Base-by-base conservation (phyloP, 2,888 invertebrate genomes). In the Caenorhabditis macrosperma region DNA sequence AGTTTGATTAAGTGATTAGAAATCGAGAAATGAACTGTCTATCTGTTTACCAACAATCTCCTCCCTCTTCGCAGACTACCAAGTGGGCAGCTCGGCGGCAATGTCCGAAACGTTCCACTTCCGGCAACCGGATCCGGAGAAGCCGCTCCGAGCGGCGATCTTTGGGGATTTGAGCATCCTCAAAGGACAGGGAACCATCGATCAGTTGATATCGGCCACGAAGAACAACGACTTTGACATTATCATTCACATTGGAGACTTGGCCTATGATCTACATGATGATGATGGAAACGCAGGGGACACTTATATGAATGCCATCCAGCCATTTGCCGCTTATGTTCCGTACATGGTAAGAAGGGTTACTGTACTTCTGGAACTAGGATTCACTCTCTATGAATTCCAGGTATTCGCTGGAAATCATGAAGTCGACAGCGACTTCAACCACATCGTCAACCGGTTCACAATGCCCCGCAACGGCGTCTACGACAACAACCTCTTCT, bases 161-260 rank as follows among this genome's bases (percentile, higher is more conserved):
- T 97, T 94, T 90, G 97, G 97, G 0, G 97, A 97, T 91, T 94
- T 97, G 94, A 97, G 97, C 35, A 95, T 95, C 91, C 94, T 94
- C 85, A 97, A 97, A 91, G 95, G 96, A 1, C 94, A 95, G 30
- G 44, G 41, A 86, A 95, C 96, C 0, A 92, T 97, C 67, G 93
- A 94, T 0, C 93, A 95, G 78, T 91, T 97, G 5, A 95, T 96
- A 91, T 93, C 94, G 86, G 96, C 97, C 90, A 93, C 95, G 0
- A 94, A 95, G 89, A 92, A 93, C 48, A 94, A 94, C 12, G 79
- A 82, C 15, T 86, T 89, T 33, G 91, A 91, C 71, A 85, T 90
- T 30, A 81, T 91, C 30, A 77, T 91, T 28, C 91, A 91, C 77
- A 88, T 90, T 20, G 96, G 96, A 0, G 97, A 97, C 92, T 95